Evolutionary conservation across 2,888 invertebrate species (phyloP).

Genomic region (Zootermopsis nevadensis): DNA sequence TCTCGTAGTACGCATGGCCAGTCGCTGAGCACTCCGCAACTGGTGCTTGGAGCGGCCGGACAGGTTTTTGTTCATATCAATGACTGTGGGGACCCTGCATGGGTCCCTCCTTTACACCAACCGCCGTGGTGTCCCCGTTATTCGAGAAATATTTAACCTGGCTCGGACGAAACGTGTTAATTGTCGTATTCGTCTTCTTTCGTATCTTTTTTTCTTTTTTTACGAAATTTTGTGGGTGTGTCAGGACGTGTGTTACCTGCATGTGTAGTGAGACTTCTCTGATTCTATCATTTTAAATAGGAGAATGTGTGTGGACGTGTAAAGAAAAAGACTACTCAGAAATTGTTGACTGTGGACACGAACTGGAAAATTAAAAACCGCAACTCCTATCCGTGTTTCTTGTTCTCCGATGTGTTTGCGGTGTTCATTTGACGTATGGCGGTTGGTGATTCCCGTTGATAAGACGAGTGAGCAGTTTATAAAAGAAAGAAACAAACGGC

Average conservation of each 20-base stretch:
- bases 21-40: conserved; percentile 10
- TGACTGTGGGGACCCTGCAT: background rate
- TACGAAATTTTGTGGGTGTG: background rate
- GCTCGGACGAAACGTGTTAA: background rate
- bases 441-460: background rate
- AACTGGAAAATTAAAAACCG: background rate
- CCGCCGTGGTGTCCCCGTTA: background rate
- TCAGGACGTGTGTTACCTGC: background rate
- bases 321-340: background rate
- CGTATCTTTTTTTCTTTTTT: background rate
- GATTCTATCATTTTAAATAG: background rate
- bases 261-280: background rate
- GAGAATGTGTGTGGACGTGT: background rate
- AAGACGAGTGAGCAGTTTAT: background rate
- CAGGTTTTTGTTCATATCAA: background rate
- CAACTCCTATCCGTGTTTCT: background rate
- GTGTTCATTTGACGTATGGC: background rate
- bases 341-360: background rate
- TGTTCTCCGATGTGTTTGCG: background rate
- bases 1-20: background rate
- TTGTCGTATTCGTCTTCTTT: background rate
- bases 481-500: too few species aligned
- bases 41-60: background rate
- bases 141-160: background rate
- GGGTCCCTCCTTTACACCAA: background rate